Percentiles rank a stretch among this genome's conserved stretches.
Evolutionary conservation across 2,888 invertebrate genomes (phyloP).

Genomic region (Alitta virens): DNA sequence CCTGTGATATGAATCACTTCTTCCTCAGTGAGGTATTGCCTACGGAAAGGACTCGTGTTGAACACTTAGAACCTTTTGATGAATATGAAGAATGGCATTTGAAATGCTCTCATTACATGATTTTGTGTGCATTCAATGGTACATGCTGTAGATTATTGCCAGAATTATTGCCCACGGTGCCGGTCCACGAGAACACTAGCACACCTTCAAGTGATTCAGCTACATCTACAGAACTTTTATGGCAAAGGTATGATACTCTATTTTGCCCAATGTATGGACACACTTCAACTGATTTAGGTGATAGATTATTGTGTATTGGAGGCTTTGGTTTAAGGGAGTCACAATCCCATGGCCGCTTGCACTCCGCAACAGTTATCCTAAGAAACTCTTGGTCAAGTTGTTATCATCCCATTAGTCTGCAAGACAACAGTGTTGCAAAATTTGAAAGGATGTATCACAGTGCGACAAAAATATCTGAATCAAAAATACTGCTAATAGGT

Average conservation of each 20-base stretch:
- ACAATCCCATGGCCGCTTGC: not conserved
- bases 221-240: no score
- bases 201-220: no score
- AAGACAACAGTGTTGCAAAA: not conserved
- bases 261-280: not conserved
- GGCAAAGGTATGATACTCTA: no score
- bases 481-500: not conserved
- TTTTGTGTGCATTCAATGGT: conserved; percentile 51
- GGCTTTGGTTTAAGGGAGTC: not conserved
- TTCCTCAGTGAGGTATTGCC: conserved; percentile 42
- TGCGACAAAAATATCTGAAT: not conserved
- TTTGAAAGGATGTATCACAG: not conserved
- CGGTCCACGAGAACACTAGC: no score
- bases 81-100: conserved; percentile 61
- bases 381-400: no score
- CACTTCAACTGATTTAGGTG: not conserved
- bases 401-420: no score
- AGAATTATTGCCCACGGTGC: no score
- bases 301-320: not conserved
- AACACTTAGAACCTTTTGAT: conserved; percentile 59
- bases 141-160: not conserved
- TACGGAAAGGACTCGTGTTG: conserved; percentile 49
- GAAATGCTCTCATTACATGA: conserved; percentile 59
- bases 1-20: conserved; percentile 55
- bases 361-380: not conserved